phyloP scores from a whole-genome alignment of 2,113 vertebrate genomes.

The Trinectes maculatus region DNA sequence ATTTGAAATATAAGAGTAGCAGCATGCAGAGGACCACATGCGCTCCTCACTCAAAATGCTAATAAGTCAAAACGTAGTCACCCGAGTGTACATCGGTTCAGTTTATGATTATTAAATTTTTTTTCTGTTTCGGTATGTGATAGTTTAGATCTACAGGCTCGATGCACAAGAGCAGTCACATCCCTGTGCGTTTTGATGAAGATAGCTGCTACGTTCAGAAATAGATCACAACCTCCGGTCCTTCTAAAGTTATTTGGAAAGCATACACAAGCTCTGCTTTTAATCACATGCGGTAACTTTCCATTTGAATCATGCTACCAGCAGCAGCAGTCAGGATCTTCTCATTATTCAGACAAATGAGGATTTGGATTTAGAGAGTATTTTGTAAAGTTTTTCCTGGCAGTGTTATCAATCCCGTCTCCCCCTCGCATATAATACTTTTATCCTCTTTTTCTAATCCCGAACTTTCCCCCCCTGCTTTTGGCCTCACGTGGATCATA shows the following conservation, averaged over 20 bases:
- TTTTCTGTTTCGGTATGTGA: neutral
- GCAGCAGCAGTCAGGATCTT: constrained; percentile 29
- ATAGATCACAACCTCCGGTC: constrained; percentile 43
- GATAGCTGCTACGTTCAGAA: constrained; percentile 13
- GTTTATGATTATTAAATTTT: neutral
- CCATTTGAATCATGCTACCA: constrained; percentile 40
- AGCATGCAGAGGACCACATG: constrained; percentile 3
- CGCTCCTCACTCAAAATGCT: constrained; percentile 3
- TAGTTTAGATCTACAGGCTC: constrained; percentile 5
- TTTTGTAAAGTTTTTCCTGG: constrained; percentile 45
- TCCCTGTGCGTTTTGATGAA: constrained; percentile 24
- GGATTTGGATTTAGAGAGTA: constrained; percentile 56
- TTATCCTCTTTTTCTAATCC: constrained; percentile 70
- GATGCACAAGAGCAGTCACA: constrained; percentile 12
- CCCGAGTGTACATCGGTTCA: constrained; percentile 9
- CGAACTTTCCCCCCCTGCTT: constrained; percentile 44
- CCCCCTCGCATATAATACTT: constrained; percentile 58
- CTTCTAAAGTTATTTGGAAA: constrained; percentile 48
- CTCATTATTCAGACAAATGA: constrained; percentile 64
- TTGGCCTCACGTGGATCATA: constrained; percentile 53
- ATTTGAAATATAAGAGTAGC: constrained; percentile 16
- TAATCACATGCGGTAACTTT: constrained; percentile 52
- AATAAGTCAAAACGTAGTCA: constrained; percentile 25
- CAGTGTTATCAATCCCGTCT: constrained; percentile 48
- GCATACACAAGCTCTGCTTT: constrained; percentile 35